Conservation (phyloP, 1,140 invertebrate species). For the Aplysia californica region DNA sequence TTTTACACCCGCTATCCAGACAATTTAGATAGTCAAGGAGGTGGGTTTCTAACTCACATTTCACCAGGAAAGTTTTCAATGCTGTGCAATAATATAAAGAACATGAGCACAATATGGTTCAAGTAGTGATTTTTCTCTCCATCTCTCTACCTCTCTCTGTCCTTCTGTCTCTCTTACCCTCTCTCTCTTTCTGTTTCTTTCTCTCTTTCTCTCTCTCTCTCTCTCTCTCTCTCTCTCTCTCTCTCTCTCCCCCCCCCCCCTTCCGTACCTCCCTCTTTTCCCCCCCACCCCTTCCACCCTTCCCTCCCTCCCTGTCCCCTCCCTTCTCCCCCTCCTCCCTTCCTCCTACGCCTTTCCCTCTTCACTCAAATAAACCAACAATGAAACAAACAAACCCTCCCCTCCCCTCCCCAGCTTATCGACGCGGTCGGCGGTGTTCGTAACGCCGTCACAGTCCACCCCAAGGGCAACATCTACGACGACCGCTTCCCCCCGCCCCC, state of each 20-base stretch:
- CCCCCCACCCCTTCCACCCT: background rate
- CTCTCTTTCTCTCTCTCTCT: background rate
- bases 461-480: slow-evolving; percentile 71
- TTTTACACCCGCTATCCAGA: no score
- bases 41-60: no score
- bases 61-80: no score
- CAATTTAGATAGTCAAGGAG: no score
- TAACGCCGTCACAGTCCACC: slow-evolving; percentile 76
- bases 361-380: background rate
- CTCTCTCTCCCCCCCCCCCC: background rate
- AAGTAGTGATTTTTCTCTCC: no score
- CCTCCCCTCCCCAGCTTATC: slow-evolving; percentile 73
- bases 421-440: slow-evolving; percentile 83
- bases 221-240: background rate
- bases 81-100: no score
- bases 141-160: no score
- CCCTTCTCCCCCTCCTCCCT: background rate
- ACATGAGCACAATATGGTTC: no score
- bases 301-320: background rate
- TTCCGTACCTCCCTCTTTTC: background rate
- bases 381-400: no score
- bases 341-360: background rate
- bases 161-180: no score
- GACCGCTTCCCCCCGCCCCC: slow-evolving; percentile 70
- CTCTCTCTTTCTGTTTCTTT: background rate